phyloP scores from a whole-genome alignment of 1,140 invertebrate genomes.

The Ips nitidus region DNA sequence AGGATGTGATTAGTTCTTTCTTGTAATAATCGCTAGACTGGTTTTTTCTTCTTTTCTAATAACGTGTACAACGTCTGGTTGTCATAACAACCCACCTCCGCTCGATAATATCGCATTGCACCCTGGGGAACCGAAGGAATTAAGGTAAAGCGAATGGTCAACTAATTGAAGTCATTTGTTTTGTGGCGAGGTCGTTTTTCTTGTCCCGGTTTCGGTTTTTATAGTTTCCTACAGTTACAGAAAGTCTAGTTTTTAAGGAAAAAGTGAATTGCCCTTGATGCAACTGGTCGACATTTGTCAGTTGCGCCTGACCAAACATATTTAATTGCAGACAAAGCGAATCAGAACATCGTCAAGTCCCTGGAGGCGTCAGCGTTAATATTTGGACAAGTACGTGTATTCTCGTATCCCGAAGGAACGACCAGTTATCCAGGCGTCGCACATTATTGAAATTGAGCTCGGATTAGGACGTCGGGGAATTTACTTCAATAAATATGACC shows the following conservation, averaged over 20 bases:
- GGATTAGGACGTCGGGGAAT: background rate
- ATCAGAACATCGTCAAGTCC: conserved; percentile 13
- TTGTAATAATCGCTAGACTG: background rate
- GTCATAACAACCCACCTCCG: conserved; percentile 29
- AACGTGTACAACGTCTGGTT: conserved; percentile 8
- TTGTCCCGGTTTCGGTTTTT: background rate
- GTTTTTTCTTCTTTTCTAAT: background rate
- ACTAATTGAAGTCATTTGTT: conserved; percentile 33
- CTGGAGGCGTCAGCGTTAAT: conserved; percentile 12
- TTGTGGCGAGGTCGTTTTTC: conserved; percentile 13
- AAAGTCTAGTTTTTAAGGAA: no score
- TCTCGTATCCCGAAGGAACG: conserved; percentile 12
- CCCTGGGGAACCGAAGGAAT: conserved; percentile 17
- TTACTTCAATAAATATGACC: no score
- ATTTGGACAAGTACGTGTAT: conserved; percentile 24
- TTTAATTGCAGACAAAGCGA: conserved; percentile 10
- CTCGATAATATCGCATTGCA: conserved; percentile 29
- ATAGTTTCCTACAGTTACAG: no score
- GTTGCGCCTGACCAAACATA: conserved; percentile 3
- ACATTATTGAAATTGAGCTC: conserved; percentile 21
- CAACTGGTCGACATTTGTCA: conserved; percentile 1
- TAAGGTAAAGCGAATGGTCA: conserved; percentile 28
- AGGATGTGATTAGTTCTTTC: background rate
- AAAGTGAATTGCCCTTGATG: background rate
- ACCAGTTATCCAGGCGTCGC: conserved; percentile 19